phyloP scores from a whole-genome alignment of 2,888 invertebrate genomes.

The Cephus spinipes region DNA sequence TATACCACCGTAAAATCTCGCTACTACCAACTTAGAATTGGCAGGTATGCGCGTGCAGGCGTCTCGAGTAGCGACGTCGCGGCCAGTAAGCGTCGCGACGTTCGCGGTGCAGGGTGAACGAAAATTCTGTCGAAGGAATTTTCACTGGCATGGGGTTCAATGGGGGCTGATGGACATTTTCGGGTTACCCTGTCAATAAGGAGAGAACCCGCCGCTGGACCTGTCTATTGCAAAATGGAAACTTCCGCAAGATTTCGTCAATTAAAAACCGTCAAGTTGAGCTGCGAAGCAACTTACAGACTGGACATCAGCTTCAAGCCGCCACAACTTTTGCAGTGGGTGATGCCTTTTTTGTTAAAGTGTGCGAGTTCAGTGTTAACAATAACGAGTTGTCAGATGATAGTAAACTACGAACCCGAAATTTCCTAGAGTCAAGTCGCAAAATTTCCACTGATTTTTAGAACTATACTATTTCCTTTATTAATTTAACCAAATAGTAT shows the following conservation, averaged over 20 bases:
- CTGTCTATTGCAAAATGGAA: conserved; percentile 72
- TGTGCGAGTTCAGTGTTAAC: background rate
- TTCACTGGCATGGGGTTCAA: conserved; percentile 35
- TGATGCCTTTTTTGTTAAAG: conserved; percentile 37
- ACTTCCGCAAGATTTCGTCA: conserved; percentile 70
- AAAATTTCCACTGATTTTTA: background rate
- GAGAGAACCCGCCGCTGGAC: conserved; percentile 67
- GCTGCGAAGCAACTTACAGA: conserved; percentile 69
- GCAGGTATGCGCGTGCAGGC: background rate
- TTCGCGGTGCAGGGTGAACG: conserved; percentile 41
- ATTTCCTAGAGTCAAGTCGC: background rate
- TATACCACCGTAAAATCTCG: background rate
- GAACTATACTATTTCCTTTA: background rate
- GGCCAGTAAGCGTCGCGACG: conserved; percentile 59
- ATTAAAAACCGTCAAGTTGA: conserved; percentile 70
- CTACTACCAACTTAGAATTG: background rate
- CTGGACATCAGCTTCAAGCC: conserved; percentile 71
- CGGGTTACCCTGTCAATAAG: conserved; percentile 69
- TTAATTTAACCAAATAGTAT: background rate
- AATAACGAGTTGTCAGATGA: background rate
- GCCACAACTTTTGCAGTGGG: conserved; percentile 70
- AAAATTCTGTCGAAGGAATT: conserved; percentile 23
- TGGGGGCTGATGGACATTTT: conserved; percentile 62
- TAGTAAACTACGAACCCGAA: background rate
- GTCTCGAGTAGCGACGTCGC: background rate